phyloP scores from a whole-genome alignment of 2,888 invertebrate genomes.

The Acrobasis consociella region DNA sequence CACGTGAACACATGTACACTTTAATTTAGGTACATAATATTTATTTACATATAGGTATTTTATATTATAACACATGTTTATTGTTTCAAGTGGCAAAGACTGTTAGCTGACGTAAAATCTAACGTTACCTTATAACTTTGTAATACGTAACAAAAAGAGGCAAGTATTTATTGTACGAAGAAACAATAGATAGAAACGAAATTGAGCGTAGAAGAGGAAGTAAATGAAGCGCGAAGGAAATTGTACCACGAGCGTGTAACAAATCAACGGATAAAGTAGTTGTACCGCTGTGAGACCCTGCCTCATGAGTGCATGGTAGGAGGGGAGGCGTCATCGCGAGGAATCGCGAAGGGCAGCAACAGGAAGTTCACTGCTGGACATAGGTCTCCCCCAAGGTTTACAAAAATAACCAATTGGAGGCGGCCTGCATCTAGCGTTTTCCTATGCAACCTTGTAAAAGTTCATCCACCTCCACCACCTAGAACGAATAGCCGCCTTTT shows the following conservation, averaged over 20 bases:
- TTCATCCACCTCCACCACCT: too few relatives aligned
- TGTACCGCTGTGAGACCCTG: too few relatives aligned
- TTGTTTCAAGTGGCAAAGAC: slow-evolving; percentile 63
- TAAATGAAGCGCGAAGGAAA: slow-evolving; percentile 47
- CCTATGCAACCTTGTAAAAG: too few relatives aligned
- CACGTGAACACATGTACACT: slow-evolving; percentile 61
- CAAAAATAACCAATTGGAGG: too few relatives aligned
- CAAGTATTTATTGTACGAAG: slow-evolving; percentile 25
- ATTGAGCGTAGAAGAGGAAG: slow-evolving; percentile 23
- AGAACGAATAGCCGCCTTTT: too few relatives aligned
- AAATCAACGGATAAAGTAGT: slow-evolving; percentile 44
- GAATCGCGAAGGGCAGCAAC: too few relatives aligned
- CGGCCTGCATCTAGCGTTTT: too few relatives aligned
- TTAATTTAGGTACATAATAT: slow-evolving; percentile 48
- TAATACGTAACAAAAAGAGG: slow-evolving; percentile 55
- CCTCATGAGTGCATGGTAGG: too few relatives aligned
- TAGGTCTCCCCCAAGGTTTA: too few relatives aligned
- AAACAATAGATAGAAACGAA: slow-evolving; percentile 21
- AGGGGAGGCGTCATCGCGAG: too few relatives aligned
- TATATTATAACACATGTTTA: slow-evolving; percentile 41
- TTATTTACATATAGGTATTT: slow-evolving; percentile 41
- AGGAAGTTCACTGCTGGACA: too few relatives aligned
- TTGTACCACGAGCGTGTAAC: slow-evolving; percentile 61
- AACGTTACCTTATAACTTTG: slow-evolving; percentile 48
- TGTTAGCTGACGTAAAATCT: slow-evolving; percentile 52